Percentiles rank a stretch among this genome's conserved stretches.
Conservation (phyloP, 2,888 invertebrate genomes). For the Miltochrista miniata region DNA sequence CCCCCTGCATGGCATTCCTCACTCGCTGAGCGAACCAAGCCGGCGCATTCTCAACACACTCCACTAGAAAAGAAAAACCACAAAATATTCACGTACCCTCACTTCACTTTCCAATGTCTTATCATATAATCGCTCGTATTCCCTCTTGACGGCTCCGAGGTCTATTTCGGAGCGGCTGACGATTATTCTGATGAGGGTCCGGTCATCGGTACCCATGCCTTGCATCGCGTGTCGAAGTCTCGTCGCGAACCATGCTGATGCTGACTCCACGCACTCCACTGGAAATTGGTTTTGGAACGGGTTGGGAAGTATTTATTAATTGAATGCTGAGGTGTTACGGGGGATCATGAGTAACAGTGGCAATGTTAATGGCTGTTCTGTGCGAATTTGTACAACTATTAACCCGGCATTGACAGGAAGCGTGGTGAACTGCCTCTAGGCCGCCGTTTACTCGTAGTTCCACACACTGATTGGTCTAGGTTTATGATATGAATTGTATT, state of each 20-base stretch:
- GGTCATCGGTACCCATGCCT: slow-evolving; percentile 89
- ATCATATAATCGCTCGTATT: slow-evolving; percentile 88
- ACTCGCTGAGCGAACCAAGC: slow-evolving; percentile 88
- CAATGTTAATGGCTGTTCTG: too few relatives aligned
- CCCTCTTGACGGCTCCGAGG: slow-evolving; percentile 86
- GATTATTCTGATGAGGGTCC: slow-evolving; percentile 87
- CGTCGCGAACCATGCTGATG: slow-evolving; percentile 87
- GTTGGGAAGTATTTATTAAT: not conserved
- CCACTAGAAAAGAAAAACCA: slow-evolving; percentile 79
- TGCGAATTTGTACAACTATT: too few relatives aligned
- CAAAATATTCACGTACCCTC: slow-evolving; percentile 71
- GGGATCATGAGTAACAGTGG: too few relatives aligned
- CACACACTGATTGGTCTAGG: too few relatives aligned
- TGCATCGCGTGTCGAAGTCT: slow-evolving; percentile 86
- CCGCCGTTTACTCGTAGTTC: too few relatives aligned
- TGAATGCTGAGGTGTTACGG: too few relatives aligned
- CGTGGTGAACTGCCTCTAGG: too few relatives aligned
- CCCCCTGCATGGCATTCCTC: slow-evolving; percentile 86
- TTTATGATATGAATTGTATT: too few relatives aligned
- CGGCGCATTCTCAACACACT: slow-evolving; percentile 87
- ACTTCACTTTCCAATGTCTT: slow-evolving; percentile 87
- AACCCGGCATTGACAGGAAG: too few relatives aligned
- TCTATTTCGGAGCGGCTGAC: slow-evolving; percentile 88
- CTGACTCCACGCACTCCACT: slow-evolving; percentile 89
- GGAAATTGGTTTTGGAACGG: slow-evolving; percentile 28